These are phyloP conservation scores for Thecophora atra DNA, from an alignment of 2,888 invertebrate species.

Conservation along the genomic window DNA sequence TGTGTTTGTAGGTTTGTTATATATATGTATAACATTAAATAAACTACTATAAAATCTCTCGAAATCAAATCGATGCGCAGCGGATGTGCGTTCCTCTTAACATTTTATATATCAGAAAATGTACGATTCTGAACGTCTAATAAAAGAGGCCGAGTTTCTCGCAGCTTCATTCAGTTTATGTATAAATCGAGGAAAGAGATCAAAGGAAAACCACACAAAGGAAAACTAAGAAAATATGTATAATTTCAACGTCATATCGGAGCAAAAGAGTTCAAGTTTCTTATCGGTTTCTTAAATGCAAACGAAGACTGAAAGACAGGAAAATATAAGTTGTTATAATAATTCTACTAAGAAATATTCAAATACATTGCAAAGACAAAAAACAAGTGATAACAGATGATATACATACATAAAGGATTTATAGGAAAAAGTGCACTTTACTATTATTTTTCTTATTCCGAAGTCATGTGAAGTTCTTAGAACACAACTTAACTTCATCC, in stretches of 20 bases:
- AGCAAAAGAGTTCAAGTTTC: neutral
- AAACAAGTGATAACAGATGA: too few relatives aligned
- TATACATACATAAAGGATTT: too few relatives aligned
- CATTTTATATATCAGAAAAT: neutral
- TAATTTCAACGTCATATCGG: too few relatives aligned
- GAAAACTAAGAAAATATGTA: neutral
- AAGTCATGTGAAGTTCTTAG: too few relatives aligned
- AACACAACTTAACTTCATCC: too few relatives aligned
- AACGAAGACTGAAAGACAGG: neutral
- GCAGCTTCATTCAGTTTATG: neutral
- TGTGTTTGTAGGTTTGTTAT: neutral
- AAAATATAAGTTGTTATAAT: too few relatives aligned
- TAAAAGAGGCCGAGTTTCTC: neutral
- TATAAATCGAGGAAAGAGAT: constrained; percentile 2
- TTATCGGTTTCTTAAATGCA: neutral
- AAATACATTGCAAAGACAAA: too few relatives aligned
- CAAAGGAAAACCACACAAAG: neutral
- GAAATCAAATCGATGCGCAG: constrained; percentile 12
- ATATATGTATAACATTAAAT: neutral
- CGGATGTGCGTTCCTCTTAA: constrained; percentile 27
- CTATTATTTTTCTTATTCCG: too few relatives aligned
- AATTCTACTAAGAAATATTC: too few relatives aligned
- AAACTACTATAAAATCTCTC: constrained; percentile 17
- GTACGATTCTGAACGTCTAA: neutral
- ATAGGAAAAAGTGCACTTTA: too few relatives aligned